These are phyloP conservation scores for Trochalopteron elliotii DNA, from an alignment of 2,113 vertebrate genomes.

Conservation along the genomic window DNA sequence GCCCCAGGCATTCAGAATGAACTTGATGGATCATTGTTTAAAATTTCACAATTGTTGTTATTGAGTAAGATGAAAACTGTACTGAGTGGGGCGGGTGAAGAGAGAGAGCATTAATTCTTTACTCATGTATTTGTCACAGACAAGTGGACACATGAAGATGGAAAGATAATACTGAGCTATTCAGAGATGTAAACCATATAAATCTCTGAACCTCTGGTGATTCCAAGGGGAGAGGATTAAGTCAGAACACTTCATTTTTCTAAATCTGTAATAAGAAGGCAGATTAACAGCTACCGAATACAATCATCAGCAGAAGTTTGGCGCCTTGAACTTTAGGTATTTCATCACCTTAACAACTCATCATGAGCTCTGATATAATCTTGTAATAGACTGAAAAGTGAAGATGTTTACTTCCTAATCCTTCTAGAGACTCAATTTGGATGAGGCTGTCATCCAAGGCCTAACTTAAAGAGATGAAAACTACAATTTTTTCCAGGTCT, in stretches of 20 bases:
- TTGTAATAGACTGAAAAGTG: background rate
- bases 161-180: background rate
- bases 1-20: background rate
- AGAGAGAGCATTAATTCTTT: background rate
- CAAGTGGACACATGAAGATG: background rate
- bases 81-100: background rate
- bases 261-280: background rate
- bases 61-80: conserved; percentile 22
- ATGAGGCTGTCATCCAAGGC: background rate
- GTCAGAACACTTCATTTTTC: background rate
- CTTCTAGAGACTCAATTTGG: background rate
- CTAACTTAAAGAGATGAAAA: conserved; percentile 20
- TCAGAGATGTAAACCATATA: background rate
- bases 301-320: background rate
- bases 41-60: background rate
- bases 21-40: background rate
- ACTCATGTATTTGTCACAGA: background rate
- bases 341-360: conserved; percentile 1
- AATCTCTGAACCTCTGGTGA: background rate
- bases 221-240: background rate
- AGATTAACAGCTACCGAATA: background rate
- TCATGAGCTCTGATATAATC: background rate
- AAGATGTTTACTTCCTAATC: background rate
- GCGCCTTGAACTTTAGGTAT: background rate
- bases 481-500: background rate